Evolutionary conservation across 2,797 vertebrate genomes (phyloP).

Genomic region (Phrynocephalus guinanensis): DNA sequence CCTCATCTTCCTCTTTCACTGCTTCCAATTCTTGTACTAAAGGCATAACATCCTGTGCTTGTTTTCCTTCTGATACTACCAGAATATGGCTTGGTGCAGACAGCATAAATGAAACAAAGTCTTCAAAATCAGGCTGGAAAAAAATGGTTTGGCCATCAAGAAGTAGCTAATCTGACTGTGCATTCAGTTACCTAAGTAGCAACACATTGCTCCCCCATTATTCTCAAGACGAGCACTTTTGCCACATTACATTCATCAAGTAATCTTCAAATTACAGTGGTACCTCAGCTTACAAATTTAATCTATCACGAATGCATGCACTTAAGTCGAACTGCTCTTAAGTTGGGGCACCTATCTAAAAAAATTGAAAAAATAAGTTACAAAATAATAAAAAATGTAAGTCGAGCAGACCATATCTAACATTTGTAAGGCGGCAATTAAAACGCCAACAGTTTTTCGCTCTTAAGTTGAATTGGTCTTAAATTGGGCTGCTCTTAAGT

Average conservation of each 20-base stretch:
- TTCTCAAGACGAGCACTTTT: neutral
- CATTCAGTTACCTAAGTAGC: neutral
- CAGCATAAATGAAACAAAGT: constrained; percentile 75
- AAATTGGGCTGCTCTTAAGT: no score
- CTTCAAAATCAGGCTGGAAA: constrained; percentile 78
- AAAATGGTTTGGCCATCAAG: constrained; percentile 15
- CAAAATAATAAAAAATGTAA: no score
- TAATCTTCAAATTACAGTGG: neutral
- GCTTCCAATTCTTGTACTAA: neutral
- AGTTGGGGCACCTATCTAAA: no score
- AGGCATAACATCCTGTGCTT: constrained; percentile 2
- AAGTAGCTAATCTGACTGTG: neutral
- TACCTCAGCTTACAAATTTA: no score
- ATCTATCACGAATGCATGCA: no score
- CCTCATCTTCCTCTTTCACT: neutral
- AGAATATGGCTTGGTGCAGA: constrained; percentile 70
- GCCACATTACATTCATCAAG: neutral
- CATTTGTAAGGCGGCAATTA: no score
- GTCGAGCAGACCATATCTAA: no score
- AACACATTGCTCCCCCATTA: neutral
- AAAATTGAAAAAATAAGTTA: no score
- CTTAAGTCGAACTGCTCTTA: no score
- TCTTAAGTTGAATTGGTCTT: no score
- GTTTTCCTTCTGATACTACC: constrained; percentile 61
- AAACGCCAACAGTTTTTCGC: no score